Evolutionary conservation across 2,113 vertebrate species (phyloP).

Genomic region (Phrynocephalus versicolor): DNA sequence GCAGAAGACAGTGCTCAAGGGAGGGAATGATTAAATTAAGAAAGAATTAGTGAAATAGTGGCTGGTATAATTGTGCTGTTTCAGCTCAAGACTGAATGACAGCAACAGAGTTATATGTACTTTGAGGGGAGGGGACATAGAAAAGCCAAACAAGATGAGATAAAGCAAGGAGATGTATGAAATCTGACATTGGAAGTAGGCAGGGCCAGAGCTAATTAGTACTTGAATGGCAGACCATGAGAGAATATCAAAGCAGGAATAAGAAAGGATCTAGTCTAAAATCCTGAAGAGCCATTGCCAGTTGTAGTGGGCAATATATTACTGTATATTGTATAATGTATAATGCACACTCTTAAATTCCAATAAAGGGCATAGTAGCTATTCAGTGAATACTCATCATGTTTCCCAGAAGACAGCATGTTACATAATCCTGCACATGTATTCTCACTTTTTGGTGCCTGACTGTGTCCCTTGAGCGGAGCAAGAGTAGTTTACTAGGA

Average conservation of each 20-base stretch:
- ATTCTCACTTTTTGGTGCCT: conserved; percentile 91
- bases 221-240: too few relatives aligned
- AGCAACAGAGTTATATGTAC: not conserved
- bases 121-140: too few relatives aligned
- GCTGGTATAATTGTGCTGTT: not conserved
- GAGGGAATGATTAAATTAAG: not conserved
- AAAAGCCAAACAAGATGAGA: not conserved
- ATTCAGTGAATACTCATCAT: not conserved
- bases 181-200: too few relatives aligned
- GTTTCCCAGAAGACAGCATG: not conserved
- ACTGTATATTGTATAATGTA: not conserved
- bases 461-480: conserved; percentile 90
- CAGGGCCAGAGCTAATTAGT: too few relatives aligned
- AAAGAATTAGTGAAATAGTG: not conserved
- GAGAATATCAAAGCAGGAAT: too few relatives aligned
- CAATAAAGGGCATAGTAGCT: not conserved
- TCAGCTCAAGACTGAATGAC: not conserved
- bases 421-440: not conserved
- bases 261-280: too few relatives aligned
- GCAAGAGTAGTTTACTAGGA: conserved; percentile 90
- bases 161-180: not conserved
- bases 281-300: too few relatives aligned
- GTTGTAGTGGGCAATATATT: too few relatives aligned
- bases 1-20: not conserved
- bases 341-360: too few relatives aligned